Conservation (phyloP, 2,888 invertebrate species). For the Loripinus fragilis region DNA sequence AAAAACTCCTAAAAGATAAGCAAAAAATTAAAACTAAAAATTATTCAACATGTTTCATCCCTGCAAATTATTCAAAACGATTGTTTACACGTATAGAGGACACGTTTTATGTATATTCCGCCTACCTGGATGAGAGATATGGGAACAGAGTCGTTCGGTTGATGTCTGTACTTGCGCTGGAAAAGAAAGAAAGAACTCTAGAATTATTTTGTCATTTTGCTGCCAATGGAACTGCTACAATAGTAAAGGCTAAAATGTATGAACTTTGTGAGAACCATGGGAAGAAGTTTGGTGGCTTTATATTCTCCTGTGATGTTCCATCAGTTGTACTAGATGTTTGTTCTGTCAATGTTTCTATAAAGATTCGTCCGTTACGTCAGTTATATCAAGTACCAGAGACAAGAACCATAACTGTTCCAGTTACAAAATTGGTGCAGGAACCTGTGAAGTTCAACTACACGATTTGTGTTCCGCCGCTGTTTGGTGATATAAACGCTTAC, state of each 20-base stretch:
- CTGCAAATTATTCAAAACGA: slow-evolving; percentile 49
- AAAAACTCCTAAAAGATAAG: background rate
- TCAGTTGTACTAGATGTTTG: slow-evolving; percentile 45
- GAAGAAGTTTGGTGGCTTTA: slow-evolving; percentile 74
- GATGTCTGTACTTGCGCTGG: slow-evolving; percentile 62
- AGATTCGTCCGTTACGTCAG: slow-evolving; percentile 23
- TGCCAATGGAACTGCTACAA: slow-evolving; percentile 8
- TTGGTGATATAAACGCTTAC: slow-evolving; percentile 67
- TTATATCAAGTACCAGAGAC: slow-evolving; percentile 16
- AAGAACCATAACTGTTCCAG: slow-evolving; percentile 37
- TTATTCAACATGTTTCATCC: slow-evolving; percentile 37
- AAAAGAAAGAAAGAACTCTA: slow-evolving; percentile 48
- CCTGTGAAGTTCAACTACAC: slow-evolving; percentile 59
- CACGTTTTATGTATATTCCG: slow-evolving; percentile 72
- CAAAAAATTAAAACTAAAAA: background rate
- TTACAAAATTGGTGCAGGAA: slow-evolving; percentile 39
- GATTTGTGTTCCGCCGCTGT: slow-evolving; percentile 79
- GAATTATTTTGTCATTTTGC: slow-evolving; percentile 65
- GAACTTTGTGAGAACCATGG: slow-evolving; percentile 80
- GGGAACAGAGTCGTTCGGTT: slow-evolving; percentile 59
- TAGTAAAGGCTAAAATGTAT: slow-evolving; percentile 60
- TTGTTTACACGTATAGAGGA: slow-evolving; percentile 60
- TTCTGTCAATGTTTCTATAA: slow-evolving; percentile 50
- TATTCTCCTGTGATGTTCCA: slow-evolving; percentile 72
- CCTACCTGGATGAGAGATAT: slow-evolving; percentile 76